Percentiles rank a stretch among this genome's conserved stretches.
phyloP scores from a whole-genome alignment of 2,797 vertebrate species.

The Hippocampus kuda region DNA sequence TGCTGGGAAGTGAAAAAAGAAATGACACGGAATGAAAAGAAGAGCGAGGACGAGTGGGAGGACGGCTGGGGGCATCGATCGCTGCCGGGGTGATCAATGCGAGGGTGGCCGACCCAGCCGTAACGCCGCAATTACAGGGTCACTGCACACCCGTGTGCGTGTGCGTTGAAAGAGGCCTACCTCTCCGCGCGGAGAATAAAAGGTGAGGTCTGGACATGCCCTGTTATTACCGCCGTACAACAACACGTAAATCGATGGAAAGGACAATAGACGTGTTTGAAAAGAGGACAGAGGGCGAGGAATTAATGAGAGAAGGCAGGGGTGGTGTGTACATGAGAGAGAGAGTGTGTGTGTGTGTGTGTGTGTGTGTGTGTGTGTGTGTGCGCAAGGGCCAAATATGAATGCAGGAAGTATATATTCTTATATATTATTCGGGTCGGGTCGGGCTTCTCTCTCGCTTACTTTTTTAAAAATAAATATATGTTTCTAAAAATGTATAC shows the following conservation, averaged over 20 bases:
- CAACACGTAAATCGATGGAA: constrained; percentile 6
- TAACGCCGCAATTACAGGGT: constrained; percentile 35
- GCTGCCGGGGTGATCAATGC: constrained; percentile 30
- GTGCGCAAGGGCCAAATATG: neutral
- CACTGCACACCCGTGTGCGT: constrained; percentile 2
- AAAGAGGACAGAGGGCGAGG: neutral
- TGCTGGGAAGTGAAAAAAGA: constrained; percentile 4
- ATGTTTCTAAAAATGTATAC: too few relatives aligned
- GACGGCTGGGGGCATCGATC: constrained; percentile 17
- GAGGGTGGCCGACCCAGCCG: constrained; percentile 26
- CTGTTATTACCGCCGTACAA: constrained; percentile 16
- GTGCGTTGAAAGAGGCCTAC: neutral
- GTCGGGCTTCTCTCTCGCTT: too few relatives aligned
- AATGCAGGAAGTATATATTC: neutral
- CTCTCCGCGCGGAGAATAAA: constrained; percentile 16
- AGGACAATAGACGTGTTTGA: constrained; percentile 1
- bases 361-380: constrained; percentile 15
- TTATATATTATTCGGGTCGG: too few relatives aligned
- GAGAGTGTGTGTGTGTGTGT: constrained; percentile 5
- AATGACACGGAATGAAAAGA: neutral
- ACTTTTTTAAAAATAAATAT: too few relatives aligned
- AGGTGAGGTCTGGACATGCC: constrained; percentile 23
- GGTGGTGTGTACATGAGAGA: neutral
- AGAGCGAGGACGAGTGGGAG: constrained; percentile 18
- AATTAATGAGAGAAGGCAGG: neutral